phyloP scores from a whole-genome alignment of 2,113 vertebrate genomes.

The Erythrocercus mccallii region DNA sequence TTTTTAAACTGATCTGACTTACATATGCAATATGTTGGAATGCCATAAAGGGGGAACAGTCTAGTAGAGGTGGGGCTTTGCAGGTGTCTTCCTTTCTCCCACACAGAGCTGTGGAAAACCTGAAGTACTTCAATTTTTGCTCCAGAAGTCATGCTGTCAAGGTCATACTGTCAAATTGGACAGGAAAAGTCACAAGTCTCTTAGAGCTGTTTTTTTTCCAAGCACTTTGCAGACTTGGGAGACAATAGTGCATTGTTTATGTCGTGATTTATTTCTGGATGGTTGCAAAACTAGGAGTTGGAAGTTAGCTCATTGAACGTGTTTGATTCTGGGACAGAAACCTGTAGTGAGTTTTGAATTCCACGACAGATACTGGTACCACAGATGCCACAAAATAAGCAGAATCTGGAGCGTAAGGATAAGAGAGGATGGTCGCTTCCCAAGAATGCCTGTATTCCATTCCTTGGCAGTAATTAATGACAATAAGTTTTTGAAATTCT shows the following conservation, averaged over 20 bases:
- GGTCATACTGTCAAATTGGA: not conserved
- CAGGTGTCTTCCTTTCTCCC: not conserved
- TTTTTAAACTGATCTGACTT: not conserved
- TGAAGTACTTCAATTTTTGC: not conserved
- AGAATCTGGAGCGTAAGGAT: not conserved
- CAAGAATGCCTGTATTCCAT: not conserved
- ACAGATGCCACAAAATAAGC: not conserved
- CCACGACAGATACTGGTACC: not conserved
- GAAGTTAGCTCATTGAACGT: not conserved
- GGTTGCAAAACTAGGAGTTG: not conserved
- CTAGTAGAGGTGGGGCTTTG: not conserved
- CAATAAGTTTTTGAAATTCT: not conserved
- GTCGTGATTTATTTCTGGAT: fast-evolving
- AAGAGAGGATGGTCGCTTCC: not conserved
- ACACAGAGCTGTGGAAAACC: not conserved
- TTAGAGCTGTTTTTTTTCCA: not conserved
- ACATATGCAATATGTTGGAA: fast-evolving
- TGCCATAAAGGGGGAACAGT: not conserved
- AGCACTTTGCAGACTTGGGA: not conserved
- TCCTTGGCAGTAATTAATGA: not conserved
- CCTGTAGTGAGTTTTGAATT: not conserved
- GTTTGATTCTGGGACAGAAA: not conserved
- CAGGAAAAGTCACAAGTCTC: not conserved
- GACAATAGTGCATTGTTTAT: not conserved
- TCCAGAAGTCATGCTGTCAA: not conserved